Evolutionary conservation across 2,888 invertebrate species (phyloP), one percentile per base, ranked within the genome.

Genomic region (Eutolmus rufibarbis): DNA sequence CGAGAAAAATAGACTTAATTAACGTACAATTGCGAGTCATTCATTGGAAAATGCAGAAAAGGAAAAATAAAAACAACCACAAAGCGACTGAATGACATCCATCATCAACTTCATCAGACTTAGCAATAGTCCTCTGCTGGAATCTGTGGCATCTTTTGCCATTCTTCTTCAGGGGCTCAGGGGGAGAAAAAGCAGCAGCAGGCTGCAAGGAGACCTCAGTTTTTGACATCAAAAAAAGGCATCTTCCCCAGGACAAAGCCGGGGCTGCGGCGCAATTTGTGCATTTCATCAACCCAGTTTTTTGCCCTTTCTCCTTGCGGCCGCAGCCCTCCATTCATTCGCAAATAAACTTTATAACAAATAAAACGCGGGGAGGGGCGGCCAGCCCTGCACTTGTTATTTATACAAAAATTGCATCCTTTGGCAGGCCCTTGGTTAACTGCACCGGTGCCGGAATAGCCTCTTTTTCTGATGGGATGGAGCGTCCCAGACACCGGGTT

Each of bases 261-360:
- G 31, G n/a, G 34, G 51, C 31, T 16, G 51, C 23, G n/a, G 5
- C 14, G 12, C 37, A 84, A 34, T 76, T 86, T 86, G 66, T 76
- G 51, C 46, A 76, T 86, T 86, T 86, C 76, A 51, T 77, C 86
- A 86, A 86, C 86, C 86, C 51, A 86, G 86, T 86, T 86, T 86
- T 86, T 28, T n/a, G 43, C 23, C 19, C 28, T 51, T 76, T 51
- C 74, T 76, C 12, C 34, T 46, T 86, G 43, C 34, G 31, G 74
- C 23, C 51, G 14, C 31, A 23, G 23, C 43, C 19, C 74, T 34
- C 31, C 51, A 74, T 86, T 76, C 37, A 51, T 76, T 28, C 51
- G 14, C 31, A 76, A 76, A 31, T 84, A 57, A n/a, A 74, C 16
- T 28, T 4, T 43, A 74, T 40, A 28, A 23, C n/a, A 85, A 85